A percentile compares a stretch with the other conserved stretches of the same genome.
These are phyloP conservation scores for Dioctria linearis DNA, from an alignment of 2,888 invertebrate genomes.

Conservation along the genomic window DNA sequence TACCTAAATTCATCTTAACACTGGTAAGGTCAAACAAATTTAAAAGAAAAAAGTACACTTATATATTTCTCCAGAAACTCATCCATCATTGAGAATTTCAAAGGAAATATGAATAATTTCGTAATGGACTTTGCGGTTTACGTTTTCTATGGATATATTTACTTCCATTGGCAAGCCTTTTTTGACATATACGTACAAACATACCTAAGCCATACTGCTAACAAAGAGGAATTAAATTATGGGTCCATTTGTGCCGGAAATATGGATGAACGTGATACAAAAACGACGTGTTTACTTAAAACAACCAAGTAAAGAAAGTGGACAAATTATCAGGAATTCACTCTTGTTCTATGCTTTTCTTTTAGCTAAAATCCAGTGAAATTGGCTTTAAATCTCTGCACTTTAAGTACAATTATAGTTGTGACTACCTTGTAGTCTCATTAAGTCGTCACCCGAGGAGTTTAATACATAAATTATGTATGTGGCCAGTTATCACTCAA, in stretches of 20 bases:
- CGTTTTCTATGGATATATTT: constrained; percentile 21
- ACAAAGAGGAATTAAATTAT: constrained; percentile 18
- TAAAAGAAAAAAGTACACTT: too few relatives aligned
- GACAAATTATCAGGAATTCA: not conserved
- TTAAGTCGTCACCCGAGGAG: constrained; percentile 49
- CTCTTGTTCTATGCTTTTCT: not conserved
- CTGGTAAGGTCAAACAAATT: too few relatives aligned
- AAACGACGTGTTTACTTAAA: not conserved
- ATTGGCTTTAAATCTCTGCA: not conserved
- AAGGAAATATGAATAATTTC: constrained; percentile 32
- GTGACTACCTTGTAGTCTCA: constrained; percentile 36
- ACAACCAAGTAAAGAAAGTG: too few relatives aligned
- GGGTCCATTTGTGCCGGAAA: constrained; percentile 4
- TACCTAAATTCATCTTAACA: too few relatives aligned
- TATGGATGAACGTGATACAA: constrained; percentile 7
- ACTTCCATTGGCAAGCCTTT: constrained; percentile 21
- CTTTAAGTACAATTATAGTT: constrained; percentile 32
- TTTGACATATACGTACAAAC: constrained; percentile 11
- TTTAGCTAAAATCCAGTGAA: not conserved
- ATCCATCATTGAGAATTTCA: constrained; percentile 29
- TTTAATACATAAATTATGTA: constrained; percentile 40
- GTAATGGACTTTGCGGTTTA: constrained; percentile 31
- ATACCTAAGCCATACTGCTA: not conserved
- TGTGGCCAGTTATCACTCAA: constrained; percentile 19
- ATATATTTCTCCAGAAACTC: not conserved